Conservation (phyloP, 2,888 invertebrate species). For the Ophion obscuratus region DNA sequence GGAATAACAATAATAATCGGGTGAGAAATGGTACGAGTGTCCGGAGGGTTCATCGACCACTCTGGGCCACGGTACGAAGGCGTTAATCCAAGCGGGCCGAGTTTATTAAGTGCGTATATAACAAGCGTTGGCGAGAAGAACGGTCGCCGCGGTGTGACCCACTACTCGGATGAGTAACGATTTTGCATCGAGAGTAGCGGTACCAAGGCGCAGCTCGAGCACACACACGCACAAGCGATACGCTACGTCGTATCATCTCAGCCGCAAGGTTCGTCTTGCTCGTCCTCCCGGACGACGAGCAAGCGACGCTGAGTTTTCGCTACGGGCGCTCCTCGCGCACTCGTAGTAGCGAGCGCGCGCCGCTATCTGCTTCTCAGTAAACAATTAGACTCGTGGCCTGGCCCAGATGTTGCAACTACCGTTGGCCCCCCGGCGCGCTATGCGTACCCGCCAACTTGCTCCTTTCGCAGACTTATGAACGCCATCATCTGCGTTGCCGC, state of each 20-base stretch:
- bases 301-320: slow-evolving; percentile 56
- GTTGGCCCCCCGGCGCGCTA: slow-evolving; percentile 64
- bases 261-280: slow-evolving; percentile 27
- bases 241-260: neutral
- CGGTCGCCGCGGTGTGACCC: slow-evolving; percentile 63
- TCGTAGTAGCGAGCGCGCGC: slow-evolving; percentile 19
- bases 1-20: neutral
- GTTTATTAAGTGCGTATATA: slow-evolving; percentile 42
- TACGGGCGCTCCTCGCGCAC: slow-evolving; percentile 50
- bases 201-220: slow-evolving; percentile 41
- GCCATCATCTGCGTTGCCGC: slow-evolving; percentile 59
- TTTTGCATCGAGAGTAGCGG: slow-evolving; percentile 66
- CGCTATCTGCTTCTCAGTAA: slow-evolving; percentile 73
- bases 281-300: slow-evolving; percentile 52
- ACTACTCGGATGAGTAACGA: slow-evolving; percentile 67
- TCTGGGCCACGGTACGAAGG: neutral
- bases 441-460: slow-evolving; percentile 39
- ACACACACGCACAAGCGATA: slow-evolving; percentile 15
- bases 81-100: slow-evolving; percentile 29
- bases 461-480: slow-evolving; percentile 64
- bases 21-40: neutral
- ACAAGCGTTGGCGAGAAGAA: slow-evolving; percentile 36
- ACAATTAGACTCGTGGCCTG: slow-evolving; percentile 75
- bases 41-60: neutral
- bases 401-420: slow-evolving; percentile 75